Evolutionary conservation across 2,888 invertebrate species (phyloP).

Genomic region (Caenorhabditis becei): DNA sequence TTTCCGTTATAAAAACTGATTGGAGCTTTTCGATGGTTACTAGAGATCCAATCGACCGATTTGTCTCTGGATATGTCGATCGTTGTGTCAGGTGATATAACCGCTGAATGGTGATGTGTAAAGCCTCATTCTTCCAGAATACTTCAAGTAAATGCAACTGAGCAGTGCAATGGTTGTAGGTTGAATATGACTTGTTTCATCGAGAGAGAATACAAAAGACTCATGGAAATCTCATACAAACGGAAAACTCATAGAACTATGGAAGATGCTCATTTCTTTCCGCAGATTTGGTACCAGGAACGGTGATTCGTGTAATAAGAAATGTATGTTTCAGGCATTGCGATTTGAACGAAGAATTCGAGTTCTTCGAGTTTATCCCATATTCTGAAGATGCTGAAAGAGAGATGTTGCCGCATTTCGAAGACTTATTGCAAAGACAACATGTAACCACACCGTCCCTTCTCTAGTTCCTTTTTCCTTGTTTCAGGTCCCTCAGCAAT

Average conservation of each 20-base stretch:
- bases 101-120: too few species aligned
- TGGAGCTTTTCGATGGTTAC: slow-evolving; percentile 68
- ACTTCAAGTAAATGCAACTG: slow-evolving; percentile 16
- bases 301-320: neutral
- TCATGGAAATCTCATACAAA: slow-evolving; percentile 60
- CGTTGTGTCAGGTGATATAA: slow-evolving; percentile 74
- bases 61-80: slow-evolving; percentile 74
- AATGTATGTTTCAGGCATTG: slow-evolving; percentile 40
- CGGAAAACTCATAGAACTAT: slow-evolving; percentile 53
- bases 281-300: slow-evolving; percentile 70
- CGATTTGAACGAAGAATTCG: slow-evolving; percentile 46
- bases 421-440: slow-evolving; percentile 45
- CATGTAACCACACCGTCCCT: slow-evolving; percentile 17
- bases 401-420: slow-evolving; percentile 43
- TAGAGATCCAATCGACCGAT: slow-evolving; percentile 73
- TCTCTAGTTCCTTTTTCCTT: neutral
- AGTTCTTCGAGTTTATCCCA: slow-evolving; percentile 55
- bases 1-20: slow-evolving; percentile 37
- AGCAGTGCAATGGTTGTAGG: slow-evolving; percentile 72
- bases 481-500: slow-evolving; percentile 41
- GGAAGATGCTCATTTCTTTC: slow-evolving; percentile 74
- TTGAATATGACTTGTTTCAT: slow-evolving; percentile 76
- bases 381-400: slow-evolving; percentile 60
- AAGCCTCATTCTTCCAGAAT: too few species aligned
- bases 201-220: slow-evolving; percentile 65